phyloP scores from a whole-genome alignment of 2,797 vertebrate genomes.

The Apodemus agrarius region DNA sequence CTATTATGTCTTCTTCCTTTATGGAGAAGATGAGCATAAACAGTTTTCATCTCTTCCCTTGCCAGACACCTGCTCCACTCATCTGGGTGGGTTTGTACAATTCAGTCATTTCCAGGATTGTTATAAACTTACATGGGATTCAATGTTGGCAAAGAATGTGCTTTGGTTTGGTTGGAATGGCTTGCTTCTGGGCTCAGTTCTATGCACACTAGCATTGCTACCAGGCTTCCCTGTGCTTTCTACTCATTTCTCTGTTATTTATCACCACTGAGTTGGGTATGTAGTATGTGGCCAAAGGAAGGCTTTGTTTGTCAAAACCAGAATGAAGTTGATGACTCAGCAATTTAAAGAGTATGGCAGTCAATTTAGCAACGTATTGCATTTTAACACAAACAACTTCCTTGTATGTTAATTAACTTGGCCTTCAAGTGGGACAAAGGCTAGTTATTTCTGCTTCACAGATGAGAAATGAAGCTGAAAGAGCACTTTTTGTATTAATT shows the following conservation, averaged over 20 bases:
- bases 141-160: conserved; percentile 31
- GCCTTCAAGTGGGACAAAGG: not conserved
- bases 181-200: not conserved
- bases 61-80: conserved; percentile 80
- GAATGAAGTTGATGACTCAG: not conserved
- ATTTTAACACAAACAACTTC: not conserved
- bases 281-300: not conserved
- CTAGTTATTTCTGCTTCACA: not conserved
- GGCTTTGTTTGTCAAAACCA: not conserved
- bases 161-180: not conserved
- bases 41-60: conserved; percentile 4
- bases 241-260: not conserved
- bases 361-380: not conserved
- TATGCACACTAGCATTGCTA: not conserved
- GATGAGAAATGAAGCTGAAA: not conserved
- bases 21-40: conserved; percentile 67
- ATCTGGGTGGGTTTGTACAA: conserved; percentile 3
- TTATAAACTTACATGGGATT: conserved; percentile 50
- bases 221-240: not conserved
- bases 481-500: not conserved
- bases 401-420: not conserved
- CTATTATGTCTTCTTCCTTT: conserved; percentile 67
- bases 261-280: not conserved
- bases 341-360: not conserved
- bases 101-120: conserved; percentile 59